These are phyloP conservation scores for Pelosia muscerda DNA, from an alignment of 2,888 invertebrate genomes.

Conservation along the genomic window DNA sequence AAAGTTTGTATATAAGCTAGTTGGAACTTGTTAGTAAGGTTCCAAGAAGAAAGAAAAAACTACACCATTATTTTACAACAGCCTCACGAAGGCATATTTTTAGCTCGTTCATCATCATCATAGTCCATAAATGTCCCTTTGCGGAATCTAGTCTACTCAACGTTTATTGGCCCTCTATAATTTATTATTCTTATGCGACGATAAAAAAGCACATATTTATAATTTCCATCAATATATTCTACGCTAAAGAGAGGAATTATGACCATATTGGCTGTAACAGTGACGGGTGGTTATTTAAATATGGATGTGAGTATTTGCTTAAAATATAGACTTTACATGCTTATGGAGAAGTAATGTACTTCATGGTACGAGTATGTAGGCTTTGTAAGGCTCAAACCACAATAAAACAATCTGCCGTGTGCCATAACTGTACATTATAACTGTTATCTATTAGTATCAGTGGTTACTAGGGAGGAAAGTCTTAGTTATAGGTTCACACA, in stretches of 20 bases:
- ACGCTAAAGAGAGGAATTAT: neutral
- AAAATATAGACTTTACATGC: neutral
- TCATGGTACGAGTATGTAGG: neutral
- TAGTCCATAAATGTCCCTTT: neutral
- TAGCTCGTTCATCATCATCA: neutral
- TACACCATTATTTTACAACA: neutral
- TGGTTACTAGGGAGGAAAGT: too few species aligned
- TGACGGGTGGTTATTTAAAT: neutral
- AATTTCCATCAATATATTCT: neutral
- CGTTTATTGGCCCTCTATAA: neutral
- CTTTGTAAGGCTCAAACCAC: neutral
- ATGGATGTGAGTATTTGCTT: neutral
- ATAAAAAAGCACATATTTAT: neutral
- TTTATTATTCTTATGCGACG: constrained; percentile 3
- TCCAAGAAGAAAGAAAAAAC: neutral
- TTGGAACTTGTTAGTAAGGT: neutral
- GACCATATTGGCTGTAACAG: neutral
- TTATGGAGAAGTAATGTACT: neutral
- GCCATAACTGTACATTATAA: too few species aligned
- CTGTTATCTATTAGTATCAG: too few species aligned
- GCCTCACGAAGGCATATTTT: neutral
- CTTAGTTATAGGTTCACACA: too few species aligned
- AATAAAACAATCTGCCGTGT: neutral
- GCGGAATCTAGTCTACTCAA: neutral
- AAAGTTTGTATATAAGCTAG: too few species aligned